These are phyloP conservation scores for Argopecten irradians DNA, from an alignment of 1,140 invertebrate species.

Conservation along the genomic window DNA sequence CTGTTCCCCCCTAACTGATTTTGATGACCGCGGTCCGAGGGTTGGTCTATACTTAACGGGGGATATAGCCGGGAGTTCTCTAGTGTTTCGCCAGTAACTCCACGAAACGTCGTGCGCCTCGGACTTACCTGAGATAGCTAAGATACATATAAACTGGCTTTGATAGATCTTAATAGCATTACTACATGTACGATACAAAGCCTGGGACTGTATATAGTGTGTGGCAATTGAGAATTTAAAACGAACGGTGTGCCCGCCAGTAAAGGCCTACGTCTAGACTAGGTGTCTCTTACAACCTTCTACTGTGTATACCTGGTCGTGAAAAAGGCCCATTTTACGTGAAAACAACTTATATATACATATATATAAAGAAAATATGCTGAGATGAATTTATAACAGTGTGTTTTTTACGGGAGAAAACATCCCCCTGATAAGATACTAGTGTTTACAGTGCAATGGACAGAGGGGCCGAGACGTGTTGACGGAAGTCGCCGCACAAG, in stretches of 20 bases:
- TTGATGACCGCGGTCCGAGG: conserved; percentile 41
- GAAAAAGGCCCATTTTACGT: neutral
- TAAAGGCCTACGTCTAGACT: neutral
- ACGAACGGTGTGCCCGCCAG: conserved; percentile 19
- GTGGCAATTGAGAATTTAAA: neutral
- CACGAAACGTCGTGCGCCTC: neutral
- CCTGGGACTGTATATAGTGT: neutral
- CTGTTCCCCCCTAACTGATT: neutral
- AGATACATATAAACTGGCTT: neutral
- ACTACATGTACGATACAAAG: neutral
- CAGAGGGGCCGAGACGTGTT: neutral
- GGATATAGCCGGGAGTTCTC: neutral
- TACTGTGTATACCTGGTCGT: neutral
- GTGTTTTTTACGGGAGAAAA: neutral
- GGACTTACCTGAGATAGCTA: conserved; percentile 14
- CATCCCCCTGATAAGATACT: neutral
- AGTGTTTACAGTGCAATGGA: neutral
- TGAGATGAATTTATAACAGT: conserved; percentile 2
- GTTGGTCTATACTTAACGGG: neutral
- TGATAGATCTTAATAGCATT: conserved; percentile 23
- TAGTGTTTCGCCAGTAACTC: neutral
- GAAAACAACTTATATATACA: neutral
- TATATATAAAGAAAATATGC: neutral
- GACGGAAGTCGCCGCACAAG: neutral
- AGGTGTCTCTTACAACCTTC: neutral